Evolutionary conservation across 2,797 vertebrate genomes (phyloP), one percentile per base, ranked within the genome.

Genomic region (Acestrorhynchus altus): DNA sequence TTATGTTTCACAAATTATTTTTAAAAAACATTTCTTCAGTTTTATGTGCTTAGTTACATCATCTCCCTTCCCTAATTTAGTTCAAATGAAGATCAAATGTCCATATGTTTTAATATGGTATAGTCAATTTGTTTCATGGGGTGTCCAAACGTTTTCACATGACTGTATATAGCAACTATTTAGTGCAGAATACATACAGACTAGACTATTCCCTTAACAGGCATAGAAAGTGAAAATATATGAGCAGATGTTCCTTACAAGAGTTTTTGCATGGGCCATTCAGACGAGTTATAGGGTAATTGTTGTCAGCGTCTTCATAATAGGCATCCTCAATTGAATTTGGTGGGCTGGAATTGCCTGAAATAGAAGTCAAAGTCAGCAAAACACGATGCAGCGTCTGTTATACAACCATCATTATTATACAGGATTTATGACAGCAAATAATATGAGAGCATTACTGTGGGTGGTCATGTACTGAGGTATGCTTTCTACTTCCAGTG

Each of bases 281-380:
- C 40, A 99, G 91, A 85, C 89, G 93, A 77, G 97, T 98, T 39
- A 88, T 79, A 0, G 97, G 96, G 84, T 99, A 99, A 90, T 94
- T 98, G 88, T 95, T 93, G 86, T 99, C 98, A 39, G 98, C 97
- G 18, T 99, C 98, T 89, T 99, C 98, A 0, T 99, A 99, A 87
- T 98, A 99, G 52, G 94, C 94, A 0, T 99, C 97, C 85, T 96
- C 94, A 0, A 96, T 92, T 12, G 96, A 98, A 86, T 96, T 96
- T 51, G 95, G 94, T 61, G 96, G 96, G 80, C 96, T 98, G 83
- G 94, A 90, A 86, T 96, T 94, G 84, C 94, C 97, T 99, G 65
- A 75, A 83, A 87, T 46, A 63, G 76, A 87, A 9, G 24, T 24
- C 39, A 56, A 11, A 9, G 7, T 47, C 10, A 26, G 40, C 1